phyloP scores from a whole-genome alignment of 2,888 invertebrate species.

The Aleiodes testaceus region DNA sequence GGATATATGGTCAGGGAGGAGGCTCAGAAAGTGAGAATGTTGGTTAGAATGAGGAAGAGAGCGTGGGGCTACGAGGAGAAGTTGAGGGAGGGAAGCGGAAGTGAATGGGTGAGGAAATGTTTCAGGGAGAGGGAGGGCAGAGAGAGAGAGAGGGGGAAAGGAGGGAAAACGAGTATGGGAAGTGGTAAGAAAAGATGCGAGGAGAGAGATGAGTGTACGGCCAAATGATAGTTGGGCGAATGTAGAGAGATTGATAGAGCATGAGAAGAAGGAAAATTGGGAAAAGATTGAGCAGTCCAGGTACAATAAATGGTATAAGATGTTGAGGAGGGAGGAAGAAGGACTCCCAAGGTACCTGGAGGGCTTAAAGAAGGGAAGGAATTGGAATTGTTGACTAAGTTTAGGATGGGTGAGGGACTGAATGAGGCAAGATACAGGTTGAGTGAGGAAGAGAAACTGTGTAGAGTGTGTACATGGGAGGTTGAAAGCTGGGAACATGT shows the following conservation, averaged over 20 bases:
- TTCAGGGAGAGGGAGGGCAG: not conserved
- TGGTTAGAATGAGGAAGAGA: not conserved
- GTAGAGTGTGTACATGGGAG: not conserved
- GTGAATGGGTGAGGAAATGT: not conserved
- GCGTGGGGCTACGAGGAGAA: not conserved
- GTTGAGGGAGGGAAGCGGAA: not conserved
- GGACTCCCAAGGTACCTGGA: no score
- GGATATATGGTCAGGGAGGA: not conserved
- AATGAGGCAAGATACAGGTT: not conserved
- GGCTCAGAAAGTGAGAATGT: not conserved
- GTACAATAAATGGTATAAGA: constrained; percentile 1
- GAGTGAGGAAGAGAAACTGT: not conserved
- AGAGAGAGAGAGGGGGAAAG: constrained; percentile 4
- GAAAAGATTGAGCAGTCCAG: not conserved
- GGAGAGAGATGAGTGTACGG: no score
- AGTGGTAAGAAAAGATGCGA: no score
- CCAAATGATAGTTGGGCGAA: no score
- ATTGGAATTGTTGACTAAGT: no score
- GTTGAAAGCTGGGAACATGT: not conserved
- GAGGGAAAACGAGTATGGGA: not conserved
- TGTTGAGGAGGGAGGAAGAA: not conserved
- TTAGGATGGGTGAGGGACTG: no score
- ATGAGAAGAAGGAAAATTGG: no score
- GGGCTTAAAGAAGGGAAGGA: no score
- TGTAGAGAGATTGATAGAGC: no score